Percentiles rank a stretch among this genome's conserved stretches.
phyloP scores from a whole-genome alignment of 1,140 invertebrate genomes.

The Drosophila arawakana region DNA sequence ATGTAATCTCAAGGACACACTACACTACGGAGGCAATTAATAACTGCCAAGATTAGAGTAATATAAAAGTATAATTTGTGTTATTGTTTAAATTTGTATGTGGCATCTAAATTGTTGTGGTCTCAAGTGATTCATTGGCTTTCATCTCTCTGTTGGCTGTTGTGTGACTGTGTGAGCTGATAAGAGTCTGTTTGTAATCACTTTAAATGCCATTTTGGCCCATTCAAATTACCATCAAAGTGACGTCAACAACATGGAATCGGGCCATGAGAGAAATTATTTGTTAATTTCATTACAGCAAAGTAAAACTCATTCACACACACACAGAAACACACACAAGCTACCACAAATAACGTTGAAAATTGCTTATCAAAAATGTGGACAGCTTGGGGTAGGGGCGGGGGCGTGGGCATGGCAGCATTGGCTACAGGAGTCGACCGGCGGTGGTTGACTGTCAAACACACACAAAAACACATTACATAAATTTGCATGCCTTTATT shows the following conservation, averaged over 20 bases:
- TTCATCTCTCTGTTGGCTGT: constrained; percentile 26
- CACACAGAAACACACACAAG: constrained; percentile 12
- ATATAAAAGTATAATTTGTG: constrained; percentile 2
- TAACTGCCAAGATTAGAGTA: background rate
- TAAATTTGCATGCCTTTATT: constrained; percentile 83
- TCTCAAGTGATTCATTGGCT: constrained; percentile 35
- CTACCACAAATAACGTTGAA: constrained; percentile 54
- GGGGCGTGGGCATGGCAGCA: background rate
- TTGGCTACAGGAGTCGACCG: background rate
- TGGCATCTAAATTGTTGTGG: constrained; percentile 6
- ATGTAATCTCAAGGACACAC: background rate
- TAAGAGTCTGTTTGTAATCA: constrained; percentile 67
- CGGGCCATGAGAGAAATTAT: constrained; percentile 63
- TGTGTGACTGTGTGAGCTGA: constrained; percentile 42
- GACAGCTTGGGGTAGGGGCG: constrained; percentile 22
- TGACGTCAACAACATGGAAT: constrained; percentile 56
- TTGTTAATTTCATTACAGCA: constrained; percentile 76
- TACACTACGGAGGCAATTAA: background rate
- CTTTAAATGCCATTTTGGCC: constrained; percentile 69
- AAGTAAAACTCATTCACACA: constrained; percentile 18
- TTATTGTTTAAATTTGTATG: constrained; percentile 1
- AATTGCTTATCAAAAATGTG: constrained; percentile 81
- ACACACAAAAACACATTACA: constrained; percentile 30
- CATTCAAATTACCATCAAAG: constrained; percentile 82
- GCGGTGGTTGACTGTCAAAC: constrained; percentile 19